Base-by-base conservation (phyloP, 2,888 invertebrate genomes). In the Heliconius cydno region DNA sequence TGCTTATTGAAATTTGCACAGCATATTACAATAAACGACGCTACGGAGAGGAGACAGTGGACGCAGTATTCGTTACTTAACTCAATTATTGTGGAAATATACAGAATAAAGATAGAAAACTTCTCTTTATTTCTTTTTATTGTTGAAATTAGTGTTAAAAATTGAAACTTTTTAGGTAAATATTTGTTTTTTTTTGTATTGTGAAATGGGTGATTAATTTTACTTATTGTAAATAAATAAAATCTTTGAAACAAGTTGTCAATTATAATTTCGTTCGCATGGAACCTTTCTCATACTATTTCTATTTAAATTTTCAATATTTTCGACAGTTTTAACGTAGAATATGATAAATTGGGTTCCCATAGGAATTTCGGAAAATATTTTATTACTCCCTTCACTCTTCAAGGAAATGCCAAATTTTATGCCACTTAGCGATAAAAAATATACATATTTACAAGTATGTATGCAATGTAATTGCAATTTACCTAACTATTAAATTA, bases 1-100 rank as follows among this genome's bases (percentile, higher is more conserved):
- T 73, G 73, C 34, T 73, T 34, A 73, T 73, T 34, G 60, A 60
- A 73, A 73, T 73, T 73, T 52, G 57, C n/a, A 68, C 68, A 41
- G 68, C n/a, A 41, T 68, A 68, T 68, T 41, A 68, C 38, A 68
- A 68, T n/a, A 68, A n/a, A 68, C 68, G 68, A 38, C 22, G 34
- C 22, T 34, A 67, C 34, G 67, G 67, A 3, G 34, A 22, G 41
- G 68, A n/a, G n/a, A n/a, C 67, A 34, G 38, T n/a, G 22, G 12
- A 41, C 68, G 25, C 38, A 41, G 68, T 41, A 70, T 41, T 70
- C 68, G 41, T 70, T 70, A 41, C 68, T 41, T 70, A 70, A 70
- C 25, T 41, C 68, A 68, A 41, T 68, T 68, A 41, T 68, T 68
- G 68, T 41, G 25, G 41, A 41, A 41, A 68, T 41, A 25, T 5